phyloP scores from a whole-genome alignment of 2,888 invertebrate genomes.

The Caenorhabditis afra region DNA sequence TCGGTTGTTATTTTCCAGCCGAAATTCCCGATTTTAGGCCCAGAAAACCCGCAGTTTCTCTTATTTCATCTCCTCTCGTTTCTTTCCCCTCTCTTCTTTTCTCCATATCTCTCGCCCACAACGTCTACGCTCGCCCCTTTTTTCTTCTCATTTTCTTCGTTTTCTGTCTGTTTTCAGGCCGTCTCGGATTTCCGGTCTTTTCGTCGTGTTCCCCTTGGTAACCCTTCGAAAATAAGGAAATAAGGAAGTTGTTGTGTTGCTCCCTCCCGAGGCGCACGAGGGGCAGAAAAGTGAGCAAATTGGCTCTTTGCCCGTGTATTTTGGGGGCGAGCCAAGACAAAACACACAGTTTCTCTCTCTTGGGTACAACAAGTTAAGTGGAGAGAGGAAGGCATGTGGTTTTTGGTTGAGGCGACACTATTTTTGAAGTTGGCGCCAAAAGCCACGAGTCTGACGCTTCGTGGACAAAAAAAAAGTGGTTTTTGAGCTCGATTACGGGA shows the following conservation, averaged over 20 bases:
- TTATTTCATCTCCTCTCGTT: not conserved
- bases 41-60: not conserved
- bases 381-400: not conserved
- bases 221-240: not conserved
- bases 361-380: constrained; percentile 1
- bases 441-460: not conserved
- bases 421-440: constrained; percentile 15
- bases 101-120: not conserved
- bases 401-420: not conserved
- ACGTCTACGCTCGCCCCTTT: not conserved
- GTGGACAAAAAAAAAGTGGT: not conserved
- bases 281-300: not conserved
- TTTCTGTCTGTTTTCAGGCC: not conserved
- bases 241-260: constrained; percentile 9
- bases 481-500: not conserved
- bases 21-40: not conserved
- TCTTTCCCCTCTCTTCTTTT: not conserved
- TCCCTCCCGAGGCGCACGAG: not conserved
- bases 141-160: not conserved
- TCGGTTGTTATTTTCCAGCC: not conserved
- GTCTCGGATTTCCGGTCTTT: constrained; percentile 3
- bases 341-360: not conserved
- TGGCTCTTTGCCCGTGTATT: not conserved
- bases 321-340: constrained; percentile 1
- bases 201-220: not conserved